A percentile compares a stretch with the other conserved stretches of the same genome.
These are phyloP conservation scores for Silurus glanis DNA, from an alignment of 2,113 vertebrate genomes.

Conservation along the genomic window DNA sequence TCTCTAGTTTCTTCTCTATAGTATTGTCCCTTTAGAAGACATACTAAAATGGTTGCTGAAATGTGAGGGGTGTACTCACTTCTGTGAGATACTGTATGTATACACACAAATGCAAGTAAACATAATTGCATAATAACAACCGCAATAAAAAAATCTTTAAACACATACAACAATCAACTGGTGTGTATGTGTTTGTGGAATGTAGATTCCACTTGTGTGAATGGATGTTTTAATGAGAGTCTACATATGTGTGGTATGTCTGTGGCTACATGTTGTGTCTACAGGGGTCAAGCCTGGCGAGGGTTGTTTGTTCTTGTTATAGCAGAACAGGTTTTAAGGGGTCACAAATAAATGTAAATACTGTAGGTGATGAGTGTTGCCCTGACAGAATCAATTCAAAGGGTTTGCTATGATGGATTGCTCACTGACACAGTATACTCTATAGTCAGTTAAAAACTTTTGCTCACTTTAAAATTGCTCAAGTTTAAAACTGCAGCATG, in stretches of 20 bases:
- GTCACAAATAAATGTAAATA: neutral
- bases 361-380: neutral
- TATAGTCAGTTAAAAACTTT: neutral
- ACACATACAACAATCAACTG: neutral
- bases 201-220: neutral
- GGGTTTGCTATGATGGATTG: neutral
- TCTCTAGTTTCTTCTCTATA: too few relatives aligned
- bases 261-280: neutral
- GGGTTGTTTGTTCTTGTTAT: neutral
- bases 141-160: neutral
- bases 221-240: neutral
- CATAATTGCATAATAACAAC: neutral
- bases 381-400: neutral
- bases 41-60: too few relatives aligned
- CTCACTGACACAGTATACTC: neutral
- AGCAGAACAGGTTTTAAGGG: neutral
- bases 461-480: neutral
- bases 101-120: neutral
- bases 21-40: too few relatives aligned
- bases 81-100: too few relatives aligned
- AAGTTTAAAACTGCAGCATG: neutral
- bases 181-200: neutral
- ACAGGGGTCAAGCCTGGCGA: neutral
- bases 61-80: too few relatives aligned
- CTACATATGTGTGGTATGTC: neutral